phyloP scores from a whole-genome alignment of 1,140 invertebrate genomes.

The Drosophila bocqueti region DNA sequence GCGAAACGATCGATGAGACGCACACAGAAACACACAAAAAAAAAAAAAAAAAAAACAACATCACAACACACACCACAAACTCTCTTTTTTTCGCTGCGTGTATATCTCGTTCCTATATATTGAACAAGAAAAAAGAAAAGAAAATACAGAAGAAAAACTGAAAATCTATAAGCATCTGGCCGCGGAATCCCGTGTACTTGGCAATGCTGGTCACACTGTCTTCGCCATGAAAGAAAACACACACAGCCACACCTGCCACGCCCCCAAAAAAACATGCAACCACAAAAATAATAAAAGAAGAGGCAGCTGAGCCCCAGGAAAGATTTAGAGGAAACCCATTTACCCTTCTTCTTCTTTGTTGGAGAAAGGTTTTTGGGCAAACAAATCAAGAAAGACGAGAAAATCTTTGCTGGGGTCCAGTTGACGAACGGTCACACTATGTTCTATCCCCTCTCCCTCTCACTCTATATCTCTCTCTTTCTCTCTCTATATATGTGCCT shows the following conservation, averaged over 20 bases:
- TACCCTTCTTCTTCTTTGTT: neutral
- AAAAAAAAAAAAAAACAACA: neutral
- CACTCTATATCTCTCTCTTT: slow-evolving; percentile 16
- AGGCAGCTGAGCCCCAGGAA: slow-evolving; percentile 37
- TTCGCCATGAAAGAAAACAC: slow-evolving; percentile 28
- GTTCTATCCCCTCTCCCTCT: slow-evolving; percentile 24
- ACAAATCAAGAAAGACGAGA: neutral
- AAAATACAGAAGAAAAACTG: slow-evolving; percentile 50
- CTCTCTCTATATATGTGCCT: slow-evolving; percentile 41
- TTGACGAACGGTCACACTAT: slow-evolving; percentile 16
- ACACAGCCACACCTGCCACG: slow-evolving; percentile 28
- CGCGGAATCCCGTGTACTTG: slow-evolving; percentile 85
- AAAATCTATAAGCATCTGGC: slow-evolving; percentile 84
- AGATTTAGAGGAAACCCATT: slow-evolving; percentile 6
- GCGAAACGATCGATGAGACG: slow-evolving; percentile 32
- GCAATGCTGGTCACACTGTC: slow-evolving; percentile 71
- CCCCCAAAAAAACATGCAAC: slow-evolving; percentile 7
- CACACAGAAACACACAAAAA: slow-evolving; percentile 4
- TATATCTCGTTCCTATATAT: slow-evolving; percentile 21
- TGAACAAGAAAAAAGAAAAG: slow-evolving; percentile 26
- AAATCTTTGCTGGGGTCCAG: slow-evolving; percentile 43
- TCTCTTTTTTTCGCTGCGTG: slow-evolving; percentile 2
- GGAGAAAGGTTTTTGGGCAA: neutral
- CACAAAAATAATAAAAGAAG: neutral
- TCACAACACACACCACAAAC: neutral